These are phyloP conservation scores for Himalopsyche tibetana DNA, from an alignment of 2,888 invertebrate species.

Conservation along the genomic window DNA sequence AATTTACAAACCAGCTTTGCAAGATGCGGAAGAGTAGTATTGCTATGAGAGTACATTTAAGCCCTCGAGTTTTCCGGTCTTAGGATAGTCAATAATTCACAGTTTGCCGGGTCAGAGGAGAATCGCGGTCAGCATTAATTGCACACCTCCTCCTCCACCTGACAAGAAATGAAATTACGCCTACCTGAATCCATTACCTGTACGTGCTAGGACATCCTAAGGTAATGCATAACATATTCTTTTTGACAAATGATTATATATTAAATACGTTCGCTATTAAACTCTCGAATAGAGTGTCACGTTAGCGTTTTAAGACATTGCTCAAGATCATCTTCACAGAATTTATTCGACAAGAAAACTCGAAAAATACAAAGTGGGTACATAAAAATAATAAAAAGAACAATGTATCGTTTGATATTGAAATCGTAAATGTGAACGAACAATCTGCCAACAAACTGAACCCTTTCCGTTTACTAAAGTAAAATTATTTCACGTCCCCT, in stretches of 20 bases:
- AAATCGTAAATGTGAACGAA: too few species aligned
- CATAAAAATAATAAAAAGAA: too few species aligned
- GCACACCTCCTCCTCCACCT: constrained; percentile 6
- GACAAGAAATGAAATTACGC: constrained; percentile 3
- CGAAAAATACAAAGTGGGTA: too few species aligned
- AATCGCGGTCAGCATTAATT: constrained; percentile 8
- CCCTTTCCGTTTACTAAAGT: too few species aligned
- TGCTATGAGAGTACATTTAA: constrained; percentile 25
- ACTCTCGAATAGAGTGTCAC: too few species aligned
- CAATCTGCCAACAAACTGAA: too few species aligned
- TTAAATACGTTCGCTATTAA: too few species aligned
- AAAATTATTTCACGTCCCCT: too few species aligned
- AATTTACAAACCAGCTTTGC: constrained; percentile 36
- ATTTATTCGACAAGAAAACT: too few species aligned
- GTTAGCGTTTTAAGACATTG: too few species aligned
- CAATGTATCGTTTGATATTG: too few species aligned
- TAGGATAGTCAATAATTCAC: constrained; percentile 37
- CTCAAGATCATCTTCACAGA: too few species aligned
- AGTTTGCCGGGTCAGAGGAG: constrained; percentile 24
- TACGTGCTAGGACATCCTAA: background rate
- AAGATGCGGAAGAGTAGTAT: constrained; percentile 21
- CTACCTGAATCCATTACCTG: background rate
- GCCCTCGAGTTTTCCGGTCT: constrained; percentile 11
- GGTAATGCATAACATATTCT: background rate
- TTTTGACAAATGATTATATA: background rate